Evolutionary conservation across 2,113 vertebrate genomes (phyloP), one percentile per base, ranked within the genome.

Genomic region (Falco punctatus): DNA sequence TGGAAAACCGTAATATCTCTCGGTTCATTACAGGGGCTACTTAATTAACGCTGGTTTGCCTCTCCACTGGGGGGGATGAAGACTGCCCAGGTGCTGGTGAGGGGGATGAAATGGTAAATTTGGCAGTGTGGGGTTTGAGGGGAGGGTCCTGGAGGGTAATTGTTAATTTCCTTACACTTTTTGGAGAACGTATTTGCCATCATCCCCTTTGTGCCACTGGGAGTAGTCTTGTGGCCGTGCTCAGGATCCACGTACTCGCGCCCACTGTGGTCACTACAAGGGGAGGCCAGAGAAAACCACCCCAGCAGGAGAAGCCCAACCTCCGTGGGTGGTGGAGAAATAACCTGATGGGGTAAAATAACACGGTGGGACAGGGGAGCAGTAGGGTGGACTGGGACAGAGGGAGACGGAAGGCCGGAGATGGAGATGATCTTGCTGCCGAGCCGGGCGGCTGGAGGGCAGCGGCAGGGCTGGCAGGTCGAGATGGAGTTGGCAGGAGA

Each of bases 401-500:
- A 52, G 38, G 28, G 19, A 16, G 18, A 13, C 1, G 5, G 51
- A 44, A 20, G 23, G 38, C 51, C 35, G 62, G 57, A 11, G 14
- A 4, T 12, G 33, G 49, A 30, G 38, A 40, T 27, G 38, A 66
- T 13, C 18, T n/a, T 58, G 8, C 61, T 44, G 40, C 40, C 1
- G 6, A 30, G 64, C 12, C 1, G 7, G 15, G 27, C 6, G 42
- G 11, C 28, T 9, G 24, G 26, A 27, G 27, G 15, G 59, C 66
- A 55, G 48, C 20, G 1, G 24, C 33, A 3, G 17, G 10, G 9
- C 12, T n/a, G 64, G 16, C 3, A 1, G 17, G 13, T 23, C 2
- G 11, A 24, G 14, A 1, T 7, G 35, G 61, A 33, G 59, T 2
- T 51, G 66, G 42, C 11, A 6, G 51, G 19, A 15, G 15, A 42